Conservation (phyloP, 2,797 vertebrate genomes). For the Darevskia mixta region DNA sequence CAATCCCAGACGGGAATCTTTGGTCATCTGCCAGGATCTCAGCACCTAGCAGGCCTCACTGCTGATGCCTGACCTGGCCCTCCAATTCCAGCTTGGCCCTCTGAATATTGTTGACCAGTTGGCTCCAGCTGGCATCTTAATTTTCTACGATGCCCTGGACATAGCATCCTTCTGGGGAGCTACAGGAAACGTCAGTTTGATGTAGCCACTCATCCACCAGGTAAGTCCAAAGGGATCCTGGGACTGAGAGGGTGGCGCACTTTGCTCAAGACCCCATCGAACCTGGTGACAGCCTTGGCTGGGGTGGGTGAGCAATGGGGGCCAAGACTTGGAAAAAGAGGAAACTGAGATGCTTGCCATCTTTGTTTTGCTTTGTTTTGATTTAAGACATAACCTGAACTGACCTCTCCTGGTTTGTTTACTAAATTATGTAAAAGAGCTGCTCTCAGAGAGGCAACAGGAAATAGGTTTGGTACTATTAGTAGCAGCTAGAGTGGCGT, state of each 20-base stretch:
- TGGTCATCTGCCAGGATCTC: background rate
- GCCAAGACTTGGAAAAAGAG: background rate
- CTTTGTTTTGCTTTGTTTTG: background rate
- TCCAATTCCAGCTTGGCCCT: no score
- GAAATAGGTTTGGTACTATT: background rate
- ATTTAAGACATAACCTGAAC: background rate
- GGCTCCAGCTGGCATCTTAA: no score
- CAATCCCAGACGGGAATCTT: background rate
- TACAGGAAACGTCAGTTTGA: background rate
- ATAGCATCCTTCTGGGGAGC: no score
- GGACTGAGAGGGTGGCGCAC: no score
- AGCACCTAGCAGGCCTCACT: no score
- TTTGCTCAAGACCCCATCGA: background rate
- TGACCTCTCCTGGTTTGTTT: background rate
- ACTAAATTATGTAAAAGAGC: background rate
- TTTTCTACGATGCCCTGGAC: no score
- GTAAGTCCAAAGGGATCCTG: background rate
- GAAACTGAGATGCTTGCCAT: background rate
- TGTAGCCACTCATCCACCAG: background rate
- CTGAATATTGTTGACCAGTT: no score
- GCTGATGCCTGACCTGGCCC: no score
- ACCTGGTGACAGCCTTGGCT: background rate
- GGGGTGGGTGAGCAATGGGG: background rate
- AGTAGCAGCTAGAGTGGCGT: background rate
- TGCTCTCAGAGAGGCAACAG: background rate